A percentile compares a stretch with the other conserved stretches of the same genome.
Conservation (phyloP, 1,140 invertebrate genomes). For the Vanessa tameamea region DNA sequence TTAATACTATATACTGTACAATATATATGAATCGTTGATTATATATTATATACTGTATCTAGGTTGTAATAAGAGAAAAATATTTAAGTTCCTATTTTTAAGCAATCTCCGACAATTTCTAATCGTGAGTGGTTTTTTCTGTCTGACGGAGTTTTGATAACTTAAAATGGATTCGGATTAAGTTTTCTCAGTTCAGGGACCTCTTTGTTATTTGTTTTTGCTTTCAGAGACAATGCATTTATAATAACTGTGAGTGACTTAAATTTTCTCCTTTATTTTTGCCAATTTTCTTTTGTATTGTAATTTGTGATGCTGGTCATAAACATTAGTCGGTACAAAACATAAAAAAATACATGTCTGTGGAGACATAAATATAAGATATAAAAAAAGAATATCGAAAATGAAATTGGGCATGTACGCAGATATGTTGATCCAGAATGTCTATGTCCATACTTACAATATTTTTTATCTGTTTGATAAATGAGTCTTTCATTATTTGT, state of each 20-base stretch:
- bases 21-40: neutral
- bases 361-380: no score
- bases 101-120: constrained; percentile 14
- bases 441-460: no score
- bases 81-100: neutral
- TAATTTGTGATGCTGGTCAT: neutral
- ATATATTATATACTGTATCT: neutral
- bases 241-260: constrained; percentile 11
- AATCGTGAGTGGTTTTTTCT: constrained; percentile 24
- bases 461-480: no score
- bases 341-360: no score
- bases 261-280: neutral
- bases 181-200: constrained; percentile 18
- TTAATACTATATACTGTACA: no score
- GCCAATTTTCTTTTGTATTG: neutral
- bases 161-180: constrained; percentile 18
- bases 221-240: constrained; percentile 4
- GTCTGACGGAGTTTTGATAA: constrained; percentile 16
- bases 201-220: constrained; percentile 12
- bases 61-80: neutral
- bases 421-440: no score
- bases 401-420: no score
- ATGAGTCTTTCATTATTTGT: no score
- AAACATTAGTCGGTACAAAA: no score
- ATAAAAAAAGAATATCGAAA: no score